These are phyloP conservation scores for human DNA, from an alignment of 2,113 vertebrate species.

Conservation along the genomic window GRCh38 chrY:15495501-15496000, in stretches of 20 bases:
- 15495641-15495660: background rate
- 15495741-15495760: background rate
- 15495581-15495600: background rate
- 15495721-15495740: background rate
- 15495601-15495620: background rate
- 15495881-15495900: background rate
- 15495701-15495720: background rate
- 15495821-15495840: background rate
- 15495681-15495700: background rate
- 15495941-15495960: background rate
- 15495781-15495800: background rate
- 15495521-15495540: too few species aligned
- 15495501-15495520: rapidly evolving
- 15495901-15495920: too few species aligned
- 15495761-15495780: background rate
- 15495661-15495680: background rate
- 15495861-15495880: background rate
- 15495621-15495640: rapidly evolving
- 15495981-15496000: background rate
- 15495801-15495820: too few species aligned
- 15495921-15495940: too few species aligned
- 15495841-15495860: background rate
- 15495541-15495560: too few species aligned
- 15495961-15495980: background rate
- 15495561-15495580: background rate